Base-by-base conservation (phyloP, 2,888 invertebrate species). In the Agrenia bidenticulata region DNA sequence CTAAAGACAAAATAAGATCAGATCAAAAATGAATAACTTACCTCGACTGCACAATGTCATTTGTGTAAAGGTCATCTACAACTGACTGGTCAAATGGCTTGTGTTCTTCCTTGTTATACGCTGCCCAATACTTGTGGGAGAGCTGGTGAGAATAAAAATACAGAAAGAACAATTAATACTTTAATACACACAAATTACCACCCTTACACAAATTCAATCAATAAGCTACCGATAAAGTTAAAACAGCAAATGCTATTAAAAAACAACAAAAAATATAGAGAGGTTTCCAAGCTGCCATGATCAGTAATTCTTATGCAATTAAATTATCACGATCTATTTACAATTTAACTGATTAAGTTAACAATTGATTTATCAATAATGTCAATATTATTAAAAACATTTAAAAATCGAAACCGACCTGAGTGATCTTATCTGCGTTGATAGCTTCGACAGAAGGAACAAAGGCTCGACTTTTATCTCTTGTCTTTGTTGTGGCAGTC, bases 51-150 rank as follows among this genome's bases (percentile, higher is more conserved):
- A 87, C 84, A 77, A 97, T 90, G 82, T 97, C 96, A 78, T 89
- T 87, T 61, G 85, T 82, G 78, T 96, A 97, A 75, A 97, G 89
- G 76, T 93, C 89, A 78, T 94, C 93, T 73, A 96, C 87, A 75
- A 96, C 85, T 78, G 87, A 82, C 26, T 88, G 83, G 82, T 90
- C 87, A 78, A 87, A 94, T 53, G 88, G 85, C 77, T 87, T 79
- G 82, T 91, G 91, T 2, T 85, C 83, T 11, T 85, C 84, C 61
- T 85, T 83, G 0, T 91, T 89, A 79, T 91, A 89, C 0, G 94
- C 92, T 0, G 94, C 89, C 97, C 97, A 97, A 79, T 93, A 94
- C 78, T 92, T 88, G 69, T 89, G 88, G 1, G 96, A 93, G 27
- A 96, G 84, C 94, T 95, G 82, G 56, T 83, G 81, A 72, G n/a